Evolutionary conservation across 1,140 invertebrate species (phyloP), one percentile per base, ranked within the genome.

Genomic region (Bombus cullumanus): DNA sequence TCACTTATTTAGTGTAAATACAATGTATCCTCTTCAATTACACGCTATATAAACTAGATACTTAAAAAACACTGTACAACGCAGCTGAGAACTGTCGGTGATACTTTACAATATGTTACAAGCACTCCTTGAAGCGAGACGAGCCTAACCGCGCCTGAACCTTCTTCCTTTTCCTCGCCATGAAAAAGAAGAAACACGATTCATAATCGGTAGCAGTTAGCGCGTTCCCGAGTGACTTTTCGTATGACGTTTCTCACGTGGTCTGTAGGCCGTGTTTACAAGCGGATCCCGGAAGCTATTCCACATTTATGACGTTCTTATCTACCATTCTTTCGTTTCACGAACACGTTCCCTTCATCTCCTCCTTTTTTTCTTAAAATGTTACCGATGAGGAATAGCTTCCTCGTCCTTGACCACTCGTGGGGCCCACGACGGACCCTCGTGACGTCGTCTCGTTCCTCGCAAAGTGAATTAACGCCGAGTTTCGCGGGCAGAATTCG

Each of bases 21-120:
- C 94, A 95, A 94, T 95, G 92, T 93, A 92, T 92, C 90, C 75
- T 78, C 75, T 78, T 88, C 94, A 95, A 94, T 95, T 95, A 95
- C 94, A 95, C 92, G 86, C 93, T 95, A 95, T 95, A 95, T 95
- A 93, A 95, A 94, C 95, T 95, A 95, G 93, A 95, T 95, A 95
- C 94, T 95, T 95, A 95, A 91, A 95, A 95, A 95, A 95, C 94
- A 95, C 95, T 95, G 95, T 95, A 95, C 95, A 95, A 94, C 93
- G 94, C 94, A 94, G 94, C 92, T 93, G 93, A 89, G 78, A 95
- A 94, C 93, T 94, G 92, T 94, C 93, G 93, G 92, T 90, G 92
- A 94, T 95, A 95, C 94, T 95, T 95, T 95, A 95, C 95, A 95
- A 93, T 95, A 95, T 95, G 92, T 93, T 95, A 95, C 95, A 95